phyloP scores from a whole-genome alignment of 2,888 invertebrate genomes.

The Alloscopus bannaensis region DNA sequence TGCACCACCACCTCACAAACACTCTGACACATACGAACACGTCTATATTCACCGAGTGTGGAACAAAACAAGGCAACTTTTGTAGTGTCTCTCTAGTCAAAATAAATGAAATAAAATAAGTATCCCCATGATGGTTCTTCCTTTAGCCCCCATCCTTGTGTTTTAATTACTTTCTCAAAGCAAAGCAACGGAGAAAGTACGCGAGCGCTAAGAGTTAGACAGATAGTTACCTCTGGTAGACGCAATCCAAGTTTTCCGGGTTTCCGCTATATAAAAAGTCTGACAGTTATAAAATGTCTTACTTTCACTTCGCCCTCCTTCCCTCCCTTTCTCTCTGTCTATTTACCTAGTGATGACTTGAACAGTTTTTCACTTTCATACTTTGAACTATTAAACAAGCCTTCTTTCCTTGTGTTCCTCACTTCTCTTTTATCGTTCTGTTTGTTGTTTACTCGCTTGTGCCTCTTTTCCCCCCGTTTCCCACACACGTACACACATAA shows the following conservation, averaged over 20 bases:
- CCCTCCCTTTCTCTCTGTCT: neutral
- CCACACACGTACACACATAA: too few relatives aligned
- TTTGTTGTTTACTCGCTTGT: slow-evolving; percentile 14
- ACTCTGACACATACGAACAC: too few relatives aligned
- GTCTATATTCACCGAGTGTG: too few relatives aligned
- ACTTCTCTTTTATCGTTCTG: neutral
- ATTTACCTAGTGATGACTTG: slow-evolving; percentile 32
- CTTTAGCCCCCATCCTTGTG: slow-evolving; percentile 20
- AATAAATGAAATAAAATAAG: slow-evolving; percentile 32
- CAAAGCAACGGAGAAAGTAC: slow-evolving; percentile 1
- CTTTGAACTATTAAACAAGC: slow-evolving; percentile 28
- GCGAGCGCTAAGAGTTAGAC: too few relatives aligned
- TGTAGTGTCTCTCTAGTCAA: neutral
- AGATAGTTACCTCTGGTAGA: too few relatives aligned
- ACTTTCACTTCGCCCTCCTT: neutral
- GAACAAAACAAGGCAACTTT: too few relatives aligned
- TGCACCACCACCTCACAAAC: neutral
- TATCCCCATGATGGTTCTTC: slow-evolving; percentile 18
- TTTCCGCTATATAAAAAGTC: slow-evolving; percentile 6
- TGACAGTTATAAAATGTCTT: slow-evolving; percentile 20
- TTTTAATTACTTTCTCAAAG: slow-evolving; percentile 24
- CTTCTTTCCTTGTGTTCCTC: neutral
- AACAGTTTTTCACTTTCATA: slow-evolving; percentile 23
- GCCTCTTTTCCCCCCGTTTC: neutral
- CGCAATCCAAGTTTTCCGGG: slow-evolving; percentile 1